Evolutionary conservation across 2,797 vertebrate species (phyloP).

Genomic region (Cirrhinus mrigala): DNA sequence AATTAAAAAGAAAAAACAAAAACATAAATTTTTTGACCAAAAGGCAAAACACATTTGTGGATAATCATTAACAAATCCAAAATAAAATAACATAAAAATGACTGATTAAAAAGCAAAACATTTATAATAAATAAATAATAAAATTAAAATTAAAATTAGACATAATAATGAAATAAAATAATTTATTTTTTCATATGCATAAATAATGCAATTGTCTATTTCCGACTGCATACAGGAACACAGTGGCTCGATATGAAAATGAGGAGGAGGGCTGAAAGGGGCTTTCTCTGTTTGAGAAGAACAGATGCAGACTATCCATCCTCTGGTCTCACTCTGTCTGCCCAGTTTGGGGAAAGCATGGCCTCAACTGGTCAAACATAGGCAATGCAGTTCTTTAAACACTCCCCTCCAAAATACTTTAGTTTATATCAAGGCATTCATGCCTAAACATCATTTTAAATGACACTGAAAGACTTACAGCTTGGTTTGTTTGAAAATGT

Average conservation of each 20-base stretch:
- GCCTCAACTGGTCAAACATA: slow-evolving; percentile 83
- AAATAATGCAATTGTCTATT: background rate
- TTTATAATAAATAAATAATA: background rate
- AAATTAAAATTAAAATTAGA: background rate
- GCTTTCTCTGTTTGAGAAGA: background rate
- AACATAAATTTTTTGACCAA: background rate
- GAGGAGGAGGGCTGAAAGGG: background rate
- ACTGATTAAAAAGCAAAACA: background rate
- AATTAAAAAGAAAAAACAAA: background rate
- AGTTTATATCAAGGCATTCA: background rate
- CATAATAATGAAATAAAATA: background rate
- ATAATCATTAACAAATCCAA: background rate
- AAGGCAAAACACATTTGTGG: background rate
- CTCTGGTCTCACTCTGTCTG: slow-evolving; percentile 27
- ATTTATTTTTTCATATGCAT: background rate
- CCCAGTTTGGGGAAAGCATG: slow-evolving; percentile 83
- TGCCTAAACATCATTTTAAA: background rate
- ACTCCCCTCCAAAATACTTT: slow-evolving; percentile 16
- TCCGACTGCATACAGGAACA: background rate
- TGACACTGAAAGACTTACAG: background rate
- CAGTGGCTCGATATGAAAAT: slow-evolving; percentile 5
- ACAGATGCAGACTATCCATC: slow-evolving; percentile 20
- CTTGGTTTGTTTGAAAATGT: slow-evolving; percentile 1
- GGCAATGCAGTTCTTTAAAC: slow-evolving; percentile 75
- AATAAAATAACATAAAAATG: background rate